A percentile compares a stretch with the other conserved stretches of the same genome.
Evolutionary conservation across 2,888 invertebrate genomes (phyloP).

Genomic region (Operophtera brumata): DNA sequence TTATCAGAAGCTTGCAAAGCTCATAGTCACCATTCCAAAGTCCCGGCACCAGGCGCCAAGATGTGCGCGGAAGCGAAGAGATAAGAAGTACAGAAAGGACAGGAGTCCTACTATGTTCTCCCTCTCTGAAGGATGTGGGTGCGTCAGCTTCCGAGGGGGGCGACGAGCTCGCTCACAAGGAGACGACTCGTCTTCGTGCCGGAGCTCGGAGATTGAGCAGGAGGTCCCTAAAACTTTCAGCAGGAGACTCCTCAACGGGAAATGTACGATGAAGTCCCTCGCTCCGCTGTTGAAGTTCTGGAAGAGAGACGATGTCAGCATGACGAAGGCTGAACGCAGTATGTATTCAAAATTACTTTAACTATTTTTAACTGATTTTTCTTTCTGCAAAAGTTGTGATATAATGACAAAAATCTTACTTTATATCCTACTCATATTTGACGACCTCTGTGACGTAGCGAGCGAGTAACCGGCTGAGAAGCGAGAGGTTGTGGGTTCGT

Average conservation of each 20-base stretch:
- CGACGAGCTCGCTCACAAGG: constrained; percentile 64
- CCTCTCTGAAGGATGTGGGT: constrained; percentile 73
- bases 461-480: too few species aligned
- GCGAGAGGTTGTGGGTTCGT: too few species aligned
- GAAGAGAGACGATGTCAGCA: constrained; percentile 85
- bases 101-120: constrained; percentile 76
- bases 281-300: constrained; percentile 85
- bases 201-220: constrained; percentile 76
- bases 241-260: constrained; percentile 62
- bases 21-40: constrained; percentile 60
- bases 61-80: constrained; percentile 76
- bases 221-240: constrained; percentile 68
- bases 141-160: constrained; percentile 69
- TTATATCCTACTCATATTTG: too few species aligned
- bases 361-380: too few species aligned
- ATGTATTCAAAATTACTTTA: too few species aligned
- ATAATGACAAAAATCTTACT: too few species aligned
- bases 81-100: constrained; percentile 71
- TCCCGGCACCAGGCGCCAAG: constrained; percentile 63
- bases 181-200: constrained; percentile 73
- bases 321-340: constrained; percentile 90
- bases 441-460: too few species aligned
- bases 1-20: constrained; percentile 6
- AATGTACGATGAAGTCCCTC: constrained; percentile 77
- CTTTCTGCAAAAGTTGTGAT: too few species aligned